These are phyloP conservation scores for Tetramorium simillimum DNA, from an alignment of 1,140 invertebrate genomes.

Conservation along the genomic window DNA sequence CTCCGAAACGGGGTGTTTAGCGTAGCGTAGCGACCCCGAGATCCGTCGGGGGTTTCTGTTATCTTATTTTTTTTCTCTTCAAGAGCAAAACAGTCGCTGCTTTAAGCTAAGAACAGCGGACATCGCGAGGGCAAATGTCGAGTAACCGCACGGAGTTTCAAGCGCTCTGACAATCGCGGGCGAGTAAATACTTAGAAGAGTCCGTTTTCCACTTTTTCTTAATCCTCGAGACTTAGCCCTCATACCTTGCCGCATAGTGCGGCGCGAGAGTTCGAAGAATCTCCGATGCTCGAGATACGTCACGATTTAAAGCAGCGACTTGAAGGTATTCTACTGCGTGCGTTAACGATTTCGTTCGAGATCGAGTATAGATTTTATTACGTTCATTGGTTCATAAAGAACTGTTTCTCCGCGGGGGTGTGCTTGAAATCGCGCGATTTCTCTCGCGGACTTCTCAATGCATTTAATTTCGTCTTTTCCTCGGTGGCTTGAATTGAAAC, in stretches of 20 bases:
- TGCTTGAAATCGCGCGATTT: not conserved
- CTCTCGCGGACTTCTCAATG: not conserved
- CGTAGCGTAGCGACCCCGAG: not conserved
- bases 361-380: conserved; percentile 11
- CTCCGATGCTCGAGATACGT: conserved; percentile 24
- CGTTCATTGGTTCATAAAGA: not conserved
- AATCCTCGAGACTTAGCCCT: not conserved
- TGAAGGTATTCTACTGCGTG: not conserved
- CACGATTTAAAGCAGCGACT: conserved; percentile 36
- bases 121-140: not conserved
- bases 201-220: conserved; percentile 35
- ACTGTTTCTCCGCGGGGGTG: not conserved
- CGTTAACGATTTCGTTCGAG: conserved; percentile 9
- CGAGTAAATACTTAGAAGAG: conserved; percentile 13
- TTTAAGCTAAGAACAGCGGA: not conserved
- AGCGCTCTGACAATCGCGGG: conserved; percentile 36
- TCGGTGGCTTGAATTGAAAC: not conserved
- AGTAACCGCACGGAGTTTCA: not conserved
- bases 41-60: not conserved
- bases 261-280: not conserved
- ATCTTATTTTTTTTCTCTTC: not conserved
- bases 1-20: not conserved
- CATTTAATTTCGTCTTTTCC: not conserved
- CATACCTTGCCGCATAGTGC: not conserved
- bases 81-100: conserved; percentile 1